These are phyloP conservation scores for Oreocharis arfaki DNA, from an alignment of 2,113 vertebrate genomes.

Conservation along the genomic window DNA sequence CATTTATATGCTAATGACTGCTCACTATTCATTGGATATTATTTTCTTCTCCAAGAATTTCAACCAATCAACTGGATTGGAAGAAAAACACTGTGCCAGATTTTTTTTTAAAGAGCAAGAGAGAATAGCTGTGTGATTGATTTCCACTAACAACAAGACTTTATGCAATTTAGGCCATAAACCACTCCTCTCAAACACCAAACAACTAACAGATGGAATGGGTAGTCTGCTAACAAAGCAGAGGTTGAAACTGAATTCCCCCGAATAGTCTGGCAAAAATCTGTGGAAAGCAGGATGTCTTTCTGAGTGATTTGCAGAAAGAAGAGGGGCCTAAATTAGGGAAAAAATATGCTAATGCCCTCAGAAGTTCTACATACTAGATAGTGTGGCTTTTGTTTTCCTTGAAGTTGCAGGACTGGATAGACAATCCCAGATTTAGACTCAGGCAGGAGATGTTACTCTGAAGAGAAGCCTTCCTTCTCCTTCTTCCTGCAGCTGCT, in stretches of 20 bases:
- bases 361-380: not conserved
- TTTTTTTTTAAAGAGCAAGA: not conserved
- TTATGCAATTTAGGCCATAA: slow-evolving; percentile 20
- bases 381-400: not conserved
- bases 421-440: not conserved
- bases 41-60: not conserved
- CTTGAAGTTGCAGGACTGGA: not conserved
- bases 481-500: not conserved
- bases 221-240: slow-evolving; percentile 20
- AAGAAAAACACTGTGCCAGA: not conserved
- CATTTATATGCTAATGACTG: not conserved
- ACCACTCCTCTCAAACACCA: slow-evolving; percentile 20
- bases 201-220: slow-evolving; percentile 41
- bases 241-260: not conserved
- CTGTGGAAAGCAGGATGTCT: slow-evolving; percentile 8
- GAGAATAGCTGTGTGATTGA: not conserved
- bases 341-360: not conserved
- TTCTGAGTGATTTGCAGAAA: not conserved
- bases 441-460: not conserved
- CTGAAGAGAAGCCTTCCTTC: not conserved
- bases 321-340: not conserved
- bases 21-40: not conserved
- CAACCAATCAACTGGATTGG: not conserved
- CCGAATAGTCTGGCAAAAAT: not conserved
- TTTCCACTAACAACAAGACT: not conserved